A percentile compares a stretch with the other conserved stretches of the same genome.
phyloP scores from a whole-genome alignment of 1,140 invertebrate genomes.

The Calephelis virginiensis region DNA sequence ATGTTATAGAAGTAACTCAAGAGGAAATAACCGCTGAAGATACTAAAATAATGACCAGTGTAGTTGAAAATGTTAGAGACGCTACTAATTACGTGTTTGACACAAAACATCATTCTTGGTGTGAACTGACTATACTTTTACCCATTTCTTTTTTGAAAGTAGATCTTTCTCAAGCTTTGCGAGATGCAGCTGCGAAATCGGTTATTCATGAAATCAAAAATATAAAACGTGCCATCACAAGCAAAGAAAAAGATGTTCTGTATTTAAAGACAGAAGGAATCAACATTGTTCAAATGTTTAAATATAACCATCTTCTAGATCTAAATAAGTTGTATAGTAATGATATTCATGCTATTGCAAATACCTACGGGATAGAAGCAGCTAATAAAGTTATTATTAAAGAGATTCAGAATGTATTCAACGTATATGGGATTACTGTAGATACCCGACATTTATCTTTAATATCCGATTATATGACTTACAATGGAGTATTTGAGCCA shows the following conservation, averaged over 20 bases:
- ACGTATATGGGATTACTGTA: conserved; percentile 97
- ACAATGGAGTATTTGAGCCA: conserved; percentile 92
- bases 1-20: conserved; percentile 60
- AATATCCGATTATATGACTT: conserved; percentile 99
- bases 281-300: conserved; percentile 94
- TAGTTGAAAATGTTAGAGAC: conserved; percentile 60
- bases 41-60: conserved; percentile 51
- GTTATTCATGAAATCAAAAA: conserved; percentile 89
- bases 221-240: conserved; percentile 91
- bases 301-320: conserved; percentile 89
- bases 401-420: conserved; percentile 95
- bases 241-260: conserved; percentile 80
- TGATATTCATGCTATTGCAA: conserved; percentile 94
- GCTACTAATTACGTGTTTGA: conserved; percentile 89
- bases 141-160: conserved; percentile 82
- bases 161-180: conserved; percentile 89
- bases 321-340: conserved; percentile 94
- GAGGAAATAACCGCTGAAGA: conserved; percentile 48
- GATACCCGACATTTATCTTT: conserved; percentile 95
- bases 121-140: conserved; percentile 80
- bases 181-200: conserved; percentile 84
- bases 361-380: conserved; percentile 97
- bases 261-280: conserved; percentile 96
- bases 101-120: conserved; percentile 79
- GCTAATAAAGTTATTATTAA: conserved; percentile 92